These are phyloP conservation scores for Tanaodytes sp. DNA, from an alignment of 2,888 invertebrate species.

Conservation along the genomic window DNA sequence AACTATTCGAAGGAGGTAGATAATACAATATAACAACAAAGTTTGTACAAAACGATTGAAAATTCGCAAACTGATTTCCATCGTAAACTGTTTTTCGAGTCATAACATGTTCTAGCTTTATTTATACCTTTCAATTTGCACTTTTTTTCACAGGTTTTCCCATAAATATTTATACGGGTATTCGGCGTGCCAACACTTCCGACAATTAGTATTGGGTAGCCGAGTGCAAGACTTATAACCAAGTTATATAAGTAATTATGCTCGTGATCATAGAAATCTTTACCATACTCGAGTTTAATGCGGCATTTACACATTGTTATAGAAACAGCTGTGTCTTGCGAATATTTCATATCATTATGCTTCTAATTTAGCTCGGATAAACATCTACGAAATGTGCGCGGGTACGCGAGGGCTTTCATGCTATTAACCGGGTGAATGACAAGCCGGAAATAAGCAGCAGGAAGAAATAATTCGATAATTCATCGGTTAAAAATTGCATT, in stretches of 20 bases:
- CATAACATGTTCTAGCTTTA: conserved; percentile 12
- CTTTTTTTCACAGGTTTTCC: conserved; percentile 26
- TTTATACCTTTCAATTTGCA: conserved; percentile 20
- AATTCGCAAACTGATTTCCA: too few relatives aligned
- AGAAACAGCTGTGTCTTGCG: conserved; percentile 42
- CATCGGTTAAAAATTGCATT: conserved; percentile 10
- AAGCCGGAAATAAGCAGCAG: conserved; percentile 34
- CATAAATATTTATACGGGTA: conserved; percentile 33
- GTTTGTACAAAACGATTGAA: too few relatives aligned
- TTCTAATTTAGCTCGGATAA: conserved; percentile 45
- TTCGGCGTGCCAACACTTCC: conserved; percentile 18
- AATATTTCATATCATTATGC: conserved; percentile 43
- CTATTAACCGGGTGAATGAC: conserved; percentile 43
- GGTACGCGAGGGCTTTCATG: conserved; percentile 22
- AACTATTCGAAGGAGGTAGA: too few relatives aligned
- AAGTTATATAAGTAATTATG: conserved; percentile 47
- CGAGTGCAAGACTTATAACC: conserved; percentile 28
- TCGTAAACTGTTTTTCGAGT: too few relatives aligned
- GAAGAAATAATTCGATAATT: conserved; percentile 13
- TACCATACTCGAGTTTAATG: conserved; percentile 25
- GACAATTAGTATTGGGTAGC: conserved; percentile 38
- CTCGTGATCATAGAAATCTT: conserved; percentile 43
- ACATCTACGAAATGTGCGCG: conserved; percentile 40
- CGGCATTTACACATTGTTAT: conserved; percentile 43
- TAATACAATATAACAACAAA: too few relatives aligned